Conservation (phyloP, 2,797 vertebrate genomes). For the Sitta carolinensis region DNA sequence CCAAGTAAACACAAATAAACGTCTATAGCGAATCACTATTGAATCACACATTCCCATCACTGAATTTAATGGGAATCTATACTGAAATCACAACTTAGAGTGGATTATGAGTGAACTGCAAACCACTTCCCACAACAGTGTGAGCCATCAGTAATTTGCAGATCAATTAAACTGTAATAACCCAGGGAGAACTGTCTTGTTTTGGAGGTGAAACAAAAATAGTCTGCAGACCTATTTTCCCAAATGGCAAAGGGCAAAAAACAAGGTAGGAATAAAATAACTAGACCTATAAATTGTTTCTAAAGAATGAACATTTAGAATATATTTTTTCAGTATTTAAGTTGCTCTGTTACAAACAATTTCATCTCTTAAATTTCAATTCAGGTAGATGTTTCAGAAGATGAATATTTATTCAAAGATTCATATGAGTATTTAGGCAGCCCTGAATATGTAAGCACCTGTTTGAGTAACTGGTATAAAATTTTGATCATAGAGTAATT, state of each 20-base stretch:
- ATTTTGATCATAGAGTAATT: background rate
- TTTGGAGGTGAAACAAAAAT: background rate
- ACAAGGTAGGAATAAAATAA: background rate
- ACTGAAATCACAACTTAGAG: background rate
- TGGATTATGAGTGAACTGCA: background rate
- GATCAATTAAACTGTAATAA: background rate
- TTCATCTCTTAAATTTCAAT: background rate
- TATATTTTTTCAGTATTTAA: background rate
- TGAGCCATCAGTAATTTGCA: background rate
- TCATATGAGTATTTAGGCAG: background rate
- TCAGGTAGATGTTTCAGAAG: background rate
- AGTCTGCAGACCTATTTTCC: background rate
- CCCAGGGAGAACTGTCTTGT: background rate
- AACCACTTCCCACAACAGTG: background rate
- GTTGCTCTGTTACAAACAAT: background rate
- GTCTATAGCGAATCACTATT: background rate
- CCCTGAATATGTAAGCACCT: background rate
- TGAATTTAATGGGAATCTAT: background rate
- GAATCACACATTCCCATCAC: background rate
- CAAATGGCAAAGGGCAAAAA: background rate
- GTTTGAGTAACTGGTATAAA: background rate
- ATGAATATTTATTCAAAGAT: background rate
- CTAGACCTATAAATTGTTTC: background rate
- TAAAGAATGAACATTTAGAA: background rate
- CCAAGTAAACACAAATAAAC: background rate